Evolutionary conservation across 2,113 vertebrate genomes (phyloP), one percentile per base, ranked within the genome.

Genomic region (Pelecanus crispus): DNA sequence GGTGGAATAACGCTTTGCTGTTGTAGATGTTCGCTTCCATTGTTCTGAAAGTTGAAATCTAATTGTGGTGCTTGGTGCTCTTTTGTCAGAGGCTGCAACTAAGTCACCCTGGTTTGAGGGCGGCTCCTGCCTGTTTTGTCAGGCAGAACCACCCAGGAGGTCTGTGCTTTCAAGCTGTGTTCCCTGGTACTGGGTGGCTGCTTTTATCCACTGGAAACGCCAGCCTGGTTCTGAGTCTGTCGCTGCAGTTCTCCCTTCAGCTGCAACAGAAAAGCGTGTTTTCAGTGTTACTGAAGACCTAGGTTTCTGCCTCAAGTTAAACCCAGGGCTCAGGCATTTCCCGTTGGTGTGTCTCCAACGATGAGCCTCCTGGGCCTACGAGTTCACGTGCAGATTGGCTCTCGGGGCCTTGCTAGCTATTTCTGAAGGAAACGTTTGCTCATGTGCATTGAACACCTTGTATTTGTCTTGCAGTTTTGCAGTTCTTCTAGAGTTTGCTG

Each of bases 401-500:
- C 34, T 1, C 50, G 3, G 70, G 17, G 44, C 62, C 16, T 36
- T 11, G n/a, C 42, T 13, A 0, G 1, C 6, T 5, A 0, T 7
- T 28, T 22, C 17, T 58, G 34, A 25, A 24, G 47, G 55, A 14
- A n/a, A 11, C 3, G 2, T 5, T 63, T 21, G 28, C 19, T 85
- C 9, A 0, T 1, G 8, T 17, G 21, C 67, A 5, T 17, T 86
- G 42, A 92, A 3, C 12, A 5, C 11, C 19, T 67, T 20, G 3
- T 14, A 1, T 80, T 81, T 84, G 58, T 59, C 66, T 66, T 92
- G 31, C 36, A 99, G 99, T 95, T 99, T 99, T 83, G 98, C 99
- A 86, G 98, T 99, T 95, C 97, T 99, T 92, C 98, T 99, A 6
- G 99, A 99, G 95, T 99, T 99, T 96, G 99, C 99, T 18, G 99